Conservation (phyloP, 1,140 invertebrate genomes). For the Rhyzopertha dominica region DNA sequence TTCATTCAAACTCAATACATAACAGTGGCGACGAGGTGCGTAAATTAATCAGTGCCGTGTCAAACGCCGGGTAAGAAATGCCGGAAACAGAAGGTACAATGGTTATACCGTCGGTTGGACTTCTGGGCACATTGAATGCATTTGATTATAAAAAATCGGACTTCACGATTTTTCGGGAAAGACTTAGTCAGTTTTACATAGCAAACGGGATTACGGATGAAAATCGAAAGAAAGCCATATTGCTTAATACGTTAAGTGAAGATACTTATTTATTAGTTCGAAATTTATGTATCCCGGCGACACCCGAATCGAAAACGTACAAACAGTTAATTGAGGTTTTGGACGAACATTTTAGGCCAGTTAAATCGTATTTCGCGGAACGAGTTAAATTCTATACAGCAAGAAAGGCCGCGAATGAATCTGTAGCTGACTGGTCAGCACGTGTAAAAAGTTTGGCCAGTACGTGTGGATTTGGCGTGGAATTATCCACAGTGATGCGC, state of each 20-base stretch:
- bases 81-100: too few species aligned
- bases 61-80: too few species aligned
- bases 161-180: constrained; percentile 1
- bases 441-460: constrained; percentile 11
- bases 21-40: too few species aligned
- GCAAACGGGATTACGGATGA: constrained; percentile 4
- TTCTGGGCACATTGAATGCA: background rate
- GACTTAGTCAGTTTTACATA: constrained; percentile 8
- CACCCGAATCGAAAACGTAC: constrained; percentile 1
- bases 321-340: constrained; percentile 4
- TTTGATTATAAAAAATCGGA: constrained; percentile 3
- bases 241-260: constrained; percentile 4
- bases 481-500: constrained; percentile 6
- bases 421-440: constrained; percentile 11
- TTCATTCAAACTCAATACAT: too few species aligned
- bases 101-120: background rate
- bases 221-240: constrained; percentile 7
- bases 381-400: constrained; percentile 8
- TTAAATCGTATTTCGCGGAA: constrained; percentile 10
- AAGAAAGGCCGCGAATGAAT: constrained; percentile 3
- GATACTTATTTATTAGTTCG: constrained; percentile 1
- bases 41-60: too few species aligned
- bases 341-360: constrained; percentile 8
- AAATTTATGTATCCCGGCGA: constrained; percentile 1
- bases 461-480: constrained; percentile 10